These are phyloP conservation scores for Diloba caeruleocephala DNA, from an alignment of 2,888 invertebrate species.

Conservation along the genomic window DNA sequence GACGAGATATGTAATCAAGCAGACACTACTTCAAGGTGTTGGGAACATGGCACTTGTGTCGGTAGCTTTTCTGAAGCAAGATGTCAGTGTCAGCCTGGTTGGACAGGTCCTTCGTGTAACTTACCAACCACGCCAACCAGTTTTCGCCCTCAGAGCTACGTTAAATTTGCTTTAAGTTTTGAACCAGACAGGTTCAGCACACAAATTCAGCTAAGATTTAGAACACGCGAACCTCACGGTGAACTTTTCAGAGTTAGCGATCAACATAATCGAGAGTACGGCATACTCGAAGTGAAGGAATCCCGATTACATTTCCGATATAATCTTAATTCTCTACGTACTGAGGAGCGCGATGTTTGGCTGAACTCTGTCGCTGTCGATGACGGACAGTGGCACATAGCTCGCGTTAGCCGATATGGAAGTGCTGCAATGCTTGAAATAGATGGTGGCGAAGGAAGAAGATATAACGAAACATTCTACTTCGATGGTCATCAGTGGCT, in stretches of 20 bases:
- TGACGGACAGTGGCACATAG: conserved; percentile 99
- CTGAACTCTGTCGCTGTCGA: conserved; percentile 96
- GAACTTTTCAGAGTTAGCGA: conserved; percentile 98
- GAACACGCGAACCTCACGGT: conserved; percentile 97
- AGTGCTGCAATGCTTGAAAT: conserved; percentile 97
- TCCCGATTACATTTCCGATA: conserved; percentile 96
- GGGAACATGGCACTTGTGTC: conserved; percentile 98
- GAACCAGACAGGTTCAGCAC: conserved; percentile 97
- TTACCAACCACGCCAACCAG: conserved; percentile 96
- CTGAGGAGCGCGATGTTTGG: conserved; percentile 97
- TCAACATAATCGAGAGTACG: conserved; percentile 98
- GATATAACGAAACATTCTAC: conserved; percentile 97
- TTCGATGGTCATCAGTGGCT: conserved; percentile 98
- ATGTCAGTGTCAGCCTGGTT: conserved; percentile 98
- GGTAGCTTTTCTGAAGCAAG: conserved; percentile 96
- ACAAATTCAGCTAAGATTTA: conserved; percentile 97
- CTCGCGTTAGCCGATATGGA: conserved; percentile 96
- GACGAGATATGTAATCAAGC: conserved; percentile 97
- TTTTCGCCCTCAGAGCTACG: conserved; percentile 97
- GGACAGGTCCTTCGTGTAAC: conserved; percentile 96
- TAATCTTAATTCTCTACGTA: conserved; percentile 96
- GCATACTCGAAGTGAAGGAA: conserved; percentile 97
- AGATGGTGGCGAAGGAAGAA: conserved; percentile 98
- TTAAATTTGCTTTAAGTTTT: conserved; percentile 98
- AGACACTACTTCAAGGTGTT: conserved; percentile 95